Base-by-base conservation (phyloP, 2,888 invertebrate species). In the Leptopilina myrica region DNA sequence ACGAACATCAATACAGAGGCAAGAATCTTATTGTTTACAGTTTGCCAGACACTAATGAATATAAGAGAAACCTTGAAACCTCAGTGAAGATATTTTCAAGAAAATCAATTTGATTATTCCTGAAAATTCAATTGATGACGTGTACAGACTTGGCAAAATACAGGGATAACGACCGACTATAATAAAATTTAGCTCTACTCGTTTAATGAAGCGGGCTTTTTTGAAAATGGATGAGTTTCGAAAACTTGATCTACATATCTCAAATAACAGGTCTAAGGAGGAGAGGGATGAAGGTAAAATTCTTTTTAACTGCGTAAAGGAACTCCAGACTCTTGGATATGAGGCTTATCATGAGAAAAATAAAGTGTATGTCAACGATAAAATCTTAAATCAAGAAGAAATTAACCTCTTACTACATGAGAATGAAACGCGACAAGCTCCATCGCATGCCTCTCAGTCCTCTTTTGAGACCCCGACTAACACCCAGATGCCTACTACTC, bases 21-120 rank as follows among this genome's bases (percentile, higher is more conserved):
- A 62, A 20, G 62, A 62, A 62, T 20, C 20, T 62, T 9, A 62
- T 62, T 62, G 62, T 62, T 62, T 62, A 62, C 62, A 62, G 20
- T 62, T 20, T 62, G 9, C 62, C 62, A 62, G 62, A 62, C 62
- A 15, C 62, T 20, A 20, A 62, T 62, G 20, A 62, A 20, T 62
- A 15, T 9, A 62, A 62, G 9, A 62, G n/a, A 20, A n/a, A 20
- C 62, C 62, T 62, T 62, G 62, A 62, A 15, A 20, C 62, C 9
- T 62, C 62, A 62, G 15, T 62, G 20, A 20, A 20, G 20, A 62
- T 20, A 62, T 62, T 62, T 62, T 62, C 62, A 62, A 9, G 62
- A 62, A 62, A 62, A 62, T 62, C 2, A 20, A 20, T 20, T 62
- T 62, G 8, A 62, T 62, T 15, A 62, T 62, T 8, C 20, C 62